These are phyloP conservation scores for Chaetodon auriga DNA, from an alignment of 2,113 vertebrate genomes.

Conservation along the genomic window DNA sequence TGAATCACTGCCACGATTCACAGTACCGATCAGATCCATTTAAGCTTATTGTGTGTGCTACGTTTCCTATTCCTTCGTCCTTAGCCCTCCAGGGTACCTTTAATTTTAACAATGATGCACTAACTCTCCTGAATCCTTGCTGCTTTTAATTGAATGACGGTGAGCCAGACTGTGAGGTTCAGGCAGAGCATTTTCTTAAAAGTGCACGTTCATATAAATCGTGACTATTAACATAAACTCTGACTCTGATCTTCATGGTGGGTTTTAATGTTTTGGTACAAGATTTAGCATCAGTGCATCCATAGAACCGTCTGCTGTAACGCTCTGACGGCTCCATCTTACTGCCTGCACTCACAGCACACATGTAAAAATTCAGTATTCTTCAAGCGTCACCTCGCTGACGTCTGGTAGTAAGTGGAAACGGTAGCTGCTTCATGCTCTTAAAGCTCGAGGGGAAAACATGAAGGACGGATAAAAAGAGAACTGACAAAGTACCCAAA, in stretches of 20 bases:
- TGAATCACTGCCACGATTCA: not conserved
- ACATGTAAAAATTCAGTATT: not conserved
- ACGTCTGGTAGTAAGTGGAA: conserved; percentile 3
- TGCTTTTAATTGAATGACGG: not conserved
- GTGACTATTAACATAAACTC: not conserved
- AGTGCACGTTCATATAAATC: not conserved
- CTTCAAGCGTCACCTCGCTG: not conserved
- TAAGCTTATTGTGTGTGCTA: not conserved
- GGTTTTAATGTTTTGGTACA: not conserved
- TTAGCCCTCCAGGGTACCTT: not conserved
- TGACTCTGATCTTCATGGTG: not conserved
- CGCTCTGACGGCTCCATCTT: not conserved
- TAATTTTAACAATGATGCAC: no score
- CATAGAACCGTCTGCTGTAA: not conserved
- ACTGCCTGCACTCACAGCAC: not conserved
- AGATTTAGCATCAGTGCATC: conserved; percentile 36
- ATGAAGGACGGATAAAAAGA: not conserved
- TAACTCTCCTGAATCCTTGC: not conserved
- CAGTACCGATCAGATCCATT: not conserved
- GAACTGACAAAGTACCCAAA: not conserved
- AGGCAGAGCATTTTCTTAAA: not conserved
- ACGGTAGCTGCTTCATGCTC: conserved; percentile 21
- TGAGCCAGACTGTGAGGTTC: not conserved
- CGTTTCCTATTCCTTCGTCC: not conserved
- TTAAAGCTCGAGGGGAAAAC: conserved; percentile 11